Conservation (phyloP, 2,113 vertebrate species). For the Cyanocitta stelleri region DNA sequence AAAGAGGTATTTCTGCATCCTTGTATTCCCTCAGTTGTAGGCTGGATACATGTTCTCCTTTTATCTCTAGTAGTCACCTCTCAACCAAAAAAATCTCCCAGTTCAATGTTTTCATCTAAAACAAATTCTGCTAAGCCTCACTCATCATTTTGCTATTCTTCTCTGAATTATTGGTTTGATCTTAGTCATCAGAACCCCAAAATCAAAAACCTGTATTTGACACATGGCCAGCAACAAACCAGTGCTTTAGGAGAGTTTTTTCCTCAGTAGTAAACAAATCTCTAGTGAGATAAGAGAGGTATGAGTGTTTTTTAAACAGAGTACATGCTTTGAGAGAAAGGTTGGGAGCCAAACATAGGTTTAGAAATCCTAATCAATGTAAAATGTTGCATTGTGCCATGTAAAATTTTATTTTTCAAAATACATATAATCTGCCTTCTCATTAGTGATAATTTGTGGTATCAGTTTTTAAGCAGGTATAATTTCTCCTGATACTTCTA, state of each 20-base stretch:
- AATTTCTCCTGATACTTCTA: background rate
- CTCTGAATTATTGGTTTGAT: background rate
- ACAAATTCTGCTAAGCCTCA: background rate
- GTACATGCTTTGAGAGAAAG: rapidly evolving
- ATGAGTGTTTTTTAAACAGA: background rate
- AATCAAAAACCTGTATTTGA: background rate
- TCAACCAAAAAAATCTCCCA: background rate
- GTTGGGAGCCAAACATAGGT: background rate
- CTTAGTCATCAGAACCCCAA: background rate
- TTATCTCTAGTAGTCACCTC: background rate
- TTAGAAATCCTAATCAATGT: background rate
- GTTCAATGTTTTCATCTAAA: background rate
- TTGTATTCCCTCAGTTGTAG: background rate
- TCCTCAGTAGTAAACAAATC: background rate
- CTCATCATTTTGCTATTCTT: background rate
- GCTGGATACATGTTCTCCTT: background rate
- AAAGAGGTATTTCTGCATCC: background rate
- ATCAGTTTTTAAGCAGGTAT: background rate
- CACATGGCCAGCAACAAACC: background rate
- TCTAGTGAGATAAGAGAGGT: background rate
- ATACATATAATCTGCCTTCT: background rate
- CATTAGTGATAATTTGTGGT: background rate
- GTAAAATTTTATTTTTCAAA: background rate
- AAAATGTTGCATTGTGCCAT: background rate
- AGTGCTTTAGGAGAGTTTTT: background rate